These are phyloP conservation scores for Schizothorax lantsangensis DNA, from an alignment of 2,797 vertebrate genomes.

Conservation along the genomic window DNA sequence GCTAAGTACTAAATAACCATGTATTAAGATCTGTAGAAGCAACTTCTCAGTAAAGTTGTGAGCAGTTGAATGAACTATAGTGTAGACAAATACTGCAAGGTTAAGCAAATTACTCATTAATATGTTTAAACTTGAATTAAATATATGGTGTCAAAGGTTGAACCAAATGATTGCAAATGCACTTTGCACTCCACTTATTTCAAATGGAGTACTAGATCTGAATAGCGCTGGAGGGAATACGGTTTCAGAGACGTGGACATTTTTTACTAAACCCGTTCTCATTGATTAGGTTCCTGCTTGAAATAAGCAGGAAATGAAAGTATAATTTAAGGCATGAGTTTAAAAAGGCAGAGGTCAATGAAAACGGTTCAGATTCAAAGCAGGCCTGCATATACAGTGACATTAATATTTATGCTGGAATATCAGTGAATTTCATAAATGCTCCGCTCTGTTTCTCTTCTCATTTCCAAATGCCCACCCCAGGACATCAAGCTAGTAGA, in stretches of 20 bases:
- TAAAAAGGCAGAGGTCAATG: constrained; percentile 36
- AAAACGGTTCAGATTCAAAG: constrained; percentile 47
- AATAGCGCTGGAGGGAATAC: constrained; percentile 1
- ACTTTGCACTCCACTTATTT: constrained; percentile 1
- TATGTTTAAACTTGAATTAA: constrained; percentile 18
- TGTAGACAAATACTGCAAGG: background rate
- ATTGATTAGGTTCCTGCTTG: constrained; percentile 32
- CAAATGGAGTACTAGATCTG: background rate
- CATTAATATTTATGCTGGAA: constrained; percentile 64
- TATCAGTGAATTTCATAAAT: constrained; percentile 55
- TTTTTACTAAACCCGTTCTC: constrained; percentile 22
- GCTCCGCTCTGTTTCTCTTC: constrained; percentile 27
- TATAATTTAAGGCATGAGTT: constrained; percentile 26
- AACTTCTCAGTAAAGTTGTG: background rate
- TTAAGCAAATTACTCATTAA: constrained; percentile 11
- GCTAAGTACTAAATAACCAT: background rate
- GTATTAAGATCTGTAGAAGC: background rate
- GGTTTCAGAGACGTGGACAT: background rate
- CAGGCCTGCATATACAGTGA: constrained; percentile 37
- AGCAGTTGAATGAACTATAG: background rate
- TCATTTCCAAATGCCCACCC: constrained; percentile 4
- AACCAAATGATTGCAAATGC: background rate
- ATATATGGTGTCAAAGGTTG: constrained; percentile 6
- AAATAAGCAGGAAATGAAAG: constrained; percentile 40
- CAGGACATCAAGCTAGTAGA: background rate